phyloP scores from a whole-genome alignment of 2,113 vertebrate species.

The Labeo rohita region DNA sequence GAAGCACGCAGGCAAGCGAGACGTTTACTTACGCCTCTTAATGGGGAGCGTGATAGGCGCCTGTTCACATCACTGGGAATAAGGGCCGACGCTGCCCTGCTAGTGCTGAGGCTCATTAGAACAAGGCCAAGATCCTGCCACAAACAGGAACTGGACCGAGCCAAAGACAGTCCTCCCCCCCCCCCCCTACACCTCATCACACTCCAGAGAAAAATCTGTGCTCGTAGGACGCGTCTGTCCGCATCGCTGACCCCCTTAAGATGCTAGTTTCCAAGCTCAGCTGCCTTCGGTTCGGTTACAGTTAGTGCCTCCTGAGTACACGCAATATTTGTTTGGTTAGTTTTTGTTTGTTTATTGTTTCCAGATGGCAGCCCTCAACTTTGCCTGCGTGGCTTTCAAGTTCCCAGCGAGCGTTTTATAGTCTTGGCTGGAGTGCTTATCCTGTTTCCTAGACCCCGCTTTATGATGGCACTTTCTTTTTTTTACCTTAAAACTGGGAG shows the following conservation, averaged over 20 bases:
- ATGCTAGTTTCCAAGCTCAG: slow-evolving; percentile 47
- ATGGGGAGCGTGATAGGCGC: slow-evolving; percentile 64
- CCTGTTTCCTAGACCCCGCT: slow-evolving; percentile 79
- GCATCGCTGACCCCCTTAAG: slow-evolving; percentile 73
- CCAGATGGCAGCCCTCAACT: slow-evolving; percentile 83
- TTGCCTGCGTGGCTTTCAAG: slow-evolving; percentile 82
- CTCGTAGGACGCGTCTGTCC: slow-evolving; percentile 67
- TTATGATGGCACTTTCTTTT: slow-evolving; percentile 76
- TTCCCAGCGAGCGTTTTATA: slow-evolving; percentile 82
- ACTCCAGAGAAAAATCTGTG: slow-evolving; percentile 66
- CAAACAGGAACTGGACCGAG: slow-evolving; percentile 56
- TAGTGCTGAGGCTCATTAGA: slow-evolving; percentile 76
- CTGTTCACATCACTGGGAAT: slow-evolving; percentile 70
- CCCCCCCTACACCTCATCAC: slow-evolving; percentile 55
- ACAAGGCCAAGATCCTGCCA: slow-evolving; percentile 69
- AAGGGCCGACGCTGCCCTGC: slow-evolving; percentile 60
- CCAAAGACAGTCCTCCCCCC: slow-evolving; percentile 46
- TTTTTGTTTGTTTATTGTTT: slow-evolving; percentile 86
- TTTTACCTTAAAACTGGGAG: slow-evolving; percentile 73
- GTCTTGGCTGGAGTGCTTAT: slow-evolving; percentile 81
- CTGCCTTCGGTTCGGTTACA: slow-evolving; percentile 39
- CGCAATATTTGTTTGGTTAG: slow-evolving; percentile 78
- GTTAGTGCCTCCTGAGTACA: slow-evolving; percentile 33
- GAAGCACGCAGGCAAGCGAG: slow-evolving; percentile 46
- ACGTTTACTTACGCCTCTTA: slow-evolving; percentile 61